These are phyloP conservation scores for Drosophila helvetica DNA, from an alignment of 2,888 invertebrate genomes.

Conservation along the genomic window DNA sequence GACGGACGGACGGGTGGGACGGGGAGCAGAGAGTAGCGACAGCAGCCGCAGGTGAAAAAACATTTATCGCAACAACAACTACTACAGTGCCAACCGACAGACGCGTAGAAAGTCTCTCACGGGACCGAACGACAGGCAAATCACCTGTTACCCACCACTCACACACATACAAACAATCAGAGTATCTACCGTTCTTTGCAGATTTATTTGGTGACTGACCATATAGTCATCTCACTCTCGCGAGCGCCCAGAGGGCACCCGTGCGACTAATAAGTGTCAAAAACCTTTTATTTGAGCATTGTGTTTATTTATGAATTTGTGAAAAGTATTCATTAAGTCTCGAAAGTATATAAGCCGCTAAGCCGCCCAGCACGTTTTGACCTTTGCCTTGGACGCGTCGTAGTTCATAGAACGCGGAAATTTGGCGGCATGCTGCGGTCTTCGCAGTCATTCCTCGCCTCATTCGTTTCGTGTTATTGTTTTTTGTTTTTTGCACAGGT, in stretches of 20 bases:
- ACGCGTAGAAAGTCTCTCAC: conserved; percentile 52
- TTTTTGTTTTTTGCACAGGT: conserved; percentile 27
- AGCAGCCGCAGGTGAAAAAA: conserved; percentile 53
- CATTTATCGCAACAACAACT: conserved; percentile 58
- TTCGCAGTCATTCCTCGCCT: conserved; percentile 6
- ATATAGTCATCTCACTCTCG: conserved; percentile 55
- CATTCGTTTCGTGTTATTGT: conserved; percentile 5
- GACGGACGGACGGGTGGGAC: too few relatives aligned
- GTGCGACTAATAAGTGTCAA: conserved; percentile 65
- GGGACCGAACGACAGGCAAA: conserved; percentile 47
- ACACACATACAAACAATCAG: conserved; percentile 31
- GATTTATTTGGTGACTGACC: conserved; percentile 15
- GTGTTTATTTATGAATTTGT: conserved; percentile 38
- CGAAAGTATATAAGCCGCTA: conserved; percentile 36
- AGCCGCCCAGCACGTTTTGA: conserved; percentile 66
- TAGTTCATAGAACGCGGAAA: conserved; percentile 77
- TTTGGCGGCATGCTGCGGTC: conserved; percentile 35
- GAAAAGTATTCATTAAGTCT: conserved; percentile 48
- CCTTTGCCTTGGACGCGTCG: conserved; percentile 52
- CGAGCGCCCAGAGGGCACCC: conserved; percentile 26
- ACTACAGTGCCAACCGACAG: conserved; percentile 11
- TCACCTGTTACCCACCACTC: conserved; percentile 63
- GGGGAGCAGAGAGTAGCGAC: background rate
- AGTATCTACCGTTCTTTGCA: conserved; percentile 38
- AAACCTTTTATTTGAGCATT: conserved; percentile 59